phyloP scores from a whole-genome alignment of 2,888 invertebrate species.

The Vannuccia rotundouncinata region DNA sequence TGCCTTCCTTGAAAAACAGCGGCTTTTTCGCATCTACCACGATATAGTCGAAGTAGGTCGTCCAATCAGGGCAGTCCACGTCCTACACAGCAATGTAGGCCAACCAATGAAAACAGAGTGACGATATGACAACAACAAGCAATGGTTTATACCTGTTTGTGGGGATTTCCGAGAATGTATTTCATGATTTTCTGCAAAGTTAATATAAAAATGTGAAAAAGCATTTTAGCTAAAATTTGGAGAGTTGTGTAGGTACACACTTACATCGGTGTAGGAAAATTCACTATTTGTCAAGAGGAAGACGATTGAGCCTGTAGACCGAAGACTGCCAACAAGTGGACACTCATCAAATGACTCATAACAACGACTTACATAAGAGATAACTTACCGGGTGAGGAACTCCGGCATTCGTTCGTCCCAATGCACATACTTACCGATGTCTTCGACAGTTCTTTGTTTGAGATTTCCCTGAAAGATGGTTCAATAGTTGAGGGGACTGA shows the following conservation, averaged over 20 bases:
- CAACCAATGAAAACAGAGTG: neutral
- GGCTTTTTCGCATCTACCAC: constrained; percentile 95
- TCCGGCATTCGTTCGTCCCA: neutral
- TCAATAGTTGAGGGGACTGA: neutral
- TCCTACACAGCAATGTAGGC: neutral
- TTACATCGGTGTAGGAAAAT: constrained; percentile 78
- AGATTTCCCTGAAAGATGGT: constrained; percentile 71
- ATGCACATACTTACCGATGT: neutral
- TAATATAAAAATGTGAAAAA: neutral
- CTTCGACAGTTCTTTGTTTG: constrained; percentile 76
- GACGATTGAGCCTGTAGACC: constrained; percentile 82
- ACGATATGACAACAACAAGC: neutral
- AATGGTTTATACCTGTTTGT: neutral
- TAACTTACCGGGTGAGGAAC: neutral
- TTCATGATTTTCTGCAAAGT: neutral
- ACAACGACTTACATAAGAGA: no score
- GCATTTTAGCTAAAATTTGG: neutral
- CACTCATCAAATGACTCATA: no score
- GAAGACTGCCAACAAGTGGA: constrained; percentile 61
- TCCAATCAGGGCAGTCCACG: constrained; percentile 63
- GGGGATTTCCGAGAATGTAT: neutral
- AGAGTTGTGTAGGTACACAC: constrained; percentile 42
- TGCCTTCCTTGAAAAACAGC: constrained; percentile 91
- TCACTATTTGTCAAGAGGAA: constrained; percentile 95
- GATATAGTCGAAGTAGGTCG: constrained; percentile 88